Evolutionary conservation across 2,888 invertebrate genomes (phyloP).

Genomic region (Agrenia bidenticulata): DNA sequence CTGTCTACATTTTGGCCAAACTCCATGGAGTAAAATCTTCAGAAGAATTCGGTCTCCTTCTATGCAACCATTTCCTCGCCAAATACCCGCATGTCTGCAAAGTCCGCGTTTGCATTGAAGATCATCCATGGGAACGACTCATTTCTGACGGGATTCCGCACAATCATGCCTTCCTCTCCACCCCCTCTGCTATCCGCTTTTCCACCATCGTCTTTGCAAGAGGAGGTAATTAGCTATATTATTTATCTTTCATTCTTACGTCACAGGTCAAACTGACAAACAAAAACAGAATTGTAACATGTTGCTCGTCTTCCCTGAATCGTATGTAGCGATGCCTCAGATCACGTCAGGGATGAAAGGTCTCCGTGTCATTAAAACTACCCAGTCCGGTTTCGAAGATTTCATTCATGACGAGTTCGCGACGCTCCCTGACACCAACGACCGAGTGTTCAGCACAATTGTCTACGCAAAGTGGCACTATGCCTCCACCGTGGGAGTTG

Average conservation of each 20-base stretch:
- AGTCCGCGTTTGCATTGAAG: slow-evolving; percentile 69
- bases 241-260: background rate
- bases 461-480: slow-evolving; percentile 76
- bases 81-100: slow-evolving; percentile 72
- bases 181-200: slow-evolving; percentile 68
- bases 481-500: slow-evolving; percentile 64
- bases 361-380: slow-evolving; percentile 74
- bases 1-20: slow-evolving; percentile 75
- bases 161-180: slow-evolving; percentile 75
- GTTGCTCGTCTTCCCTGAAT: background rate
- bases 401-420: slow-evolving; percentile 78
- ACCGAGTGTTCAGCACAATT: slow-evolving; percentile 75
- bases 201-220: slow-evolving; percentile 69
- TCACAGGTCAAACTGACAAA: background rate
- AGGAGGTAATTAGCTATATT: slow-evolving; percentile 60
- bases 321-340: slow-evolving; percentile 61
- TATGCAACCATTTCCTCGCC: slow-evolving; percentile 72
- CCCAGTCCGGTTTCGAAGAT: slow-evolving; percentile 76
- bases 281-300: too few species aligned
- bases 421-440: slow-evolving; percentile 71
- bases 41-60: slow-evolving; percentile 73
- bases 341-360: slow-evolving; percentile 71
- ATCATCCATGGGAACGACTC: slow-evolving; percentile 76
- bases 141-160: slow-evolving; percentile 62
- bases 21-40: slow-evolving; percentile 74